These are phyloP conservation scores for Drosophila parvula DNA, from an alignment of 1,140 invertebrate genomes.

Conservation along the genomic window DNA sequence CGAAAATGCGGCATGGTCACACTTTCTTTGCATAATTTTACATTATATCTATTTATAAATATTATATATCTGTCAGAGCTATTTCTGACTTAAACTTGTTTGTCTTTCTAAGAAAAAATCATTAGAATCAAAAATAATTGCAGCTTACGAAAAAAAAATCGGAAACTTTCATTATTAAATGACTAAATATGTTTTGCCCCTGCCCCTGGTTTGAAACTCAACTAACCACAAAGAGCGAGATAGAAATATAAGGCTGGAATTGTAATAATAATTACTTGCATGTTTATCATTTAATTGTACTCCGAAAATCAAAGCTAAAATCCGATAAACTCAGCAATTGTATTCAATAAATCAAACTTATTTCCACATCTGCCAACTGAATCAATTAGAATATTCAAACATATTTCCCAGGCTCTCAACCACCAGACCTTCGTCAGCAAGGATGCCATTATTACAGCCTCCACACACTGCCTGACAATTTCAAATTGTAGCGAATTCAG, in stretches of 20 bases:
- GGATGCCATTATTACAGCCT: not conserved
- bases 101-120: no score
- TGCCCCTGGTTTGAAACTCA: no score
- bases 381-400: slow-evolving; percentile 44
- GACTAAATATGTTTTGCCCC: no score
- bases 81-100: no score
- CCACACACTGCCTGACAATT: slow-evolving; percentile 26
- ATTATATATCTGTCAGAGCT: no score
- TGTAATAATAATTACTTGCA: not conserved
- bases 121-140: no score
- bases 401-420: slow-evolving; percentile 2
- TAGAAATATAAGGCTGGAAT: not conserved
- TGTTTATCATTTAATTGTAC: not conserved
- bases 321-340: not conserved
- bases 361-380: slow-evolving; percentile 10
- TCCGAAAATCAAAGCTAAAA: not conserved
- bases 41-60: no score
- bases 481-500: slow-evolving; percentile 13
- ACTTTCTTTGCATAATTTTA: no score
- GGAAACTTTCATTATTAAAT: no score
- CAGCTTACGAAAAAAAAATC: no score
- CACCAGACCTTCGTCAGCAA: slow-evolving; percentile 33
- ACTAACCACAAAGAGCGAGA: no score
- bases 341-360: slow-evolving; percentile 10
- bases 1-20: no score